Conservation (phyloP, 2,113 vertebrate species). For the Malurus melanocephalus region DNA sequence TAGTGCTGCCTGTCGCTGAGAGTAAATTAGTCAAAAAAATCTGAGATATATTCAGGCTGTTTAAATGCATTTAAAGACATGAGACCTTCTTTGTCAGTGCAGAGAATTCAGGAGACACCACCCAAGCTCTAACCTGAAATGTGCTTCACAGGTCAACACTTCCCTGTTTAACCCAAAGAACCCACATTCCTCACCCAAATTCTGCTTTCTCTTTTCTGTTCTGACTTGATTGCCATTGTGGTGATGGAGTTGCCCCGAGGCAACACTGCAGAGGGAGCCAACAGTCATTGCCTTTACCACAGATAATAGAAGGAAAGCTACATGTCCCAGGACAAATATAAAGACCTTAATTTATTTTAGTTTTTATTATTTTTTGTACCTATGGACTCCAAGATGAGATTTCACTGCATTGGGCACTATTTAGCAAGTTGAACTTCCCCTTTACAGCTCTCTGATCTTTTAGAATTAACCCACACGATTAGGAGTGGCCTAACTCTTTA, state of each 20-base stretch:
- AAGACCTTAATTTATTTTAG: background rate
- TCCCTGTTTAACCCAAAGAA: background rate
- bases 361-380: background rate
- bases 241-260: background rate
- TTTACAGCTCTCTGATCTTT: background rate
- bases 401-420: background rate
- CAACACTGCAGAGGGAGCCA: background rate
- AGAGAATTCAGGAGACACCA: background rate
- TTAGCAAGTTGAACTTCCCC: background rate
- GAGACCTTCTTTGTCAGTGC: background rate
- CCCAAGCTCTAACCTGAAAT: background rate
- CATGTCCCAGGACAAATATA: fast-evolving
- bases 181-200: background rate
- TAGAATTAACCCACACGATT: background rate
- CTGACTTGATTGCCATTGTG: background rate
- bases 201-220: background rate
- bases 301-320: background rate
- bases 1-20: background rate
- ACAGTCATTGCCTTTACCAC: background rate
- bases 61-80: background rate
- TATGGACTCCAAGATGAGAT: background rate
- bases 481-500: background rate
- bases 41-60: background rate
- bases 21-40: background rate
- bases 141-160: background rate